Evolutionary conservation across 2,113 vertebrate species (phyloP), one percentile per base, ranked within the genome.

Genomic region (Chrysemys picta): DNA sequence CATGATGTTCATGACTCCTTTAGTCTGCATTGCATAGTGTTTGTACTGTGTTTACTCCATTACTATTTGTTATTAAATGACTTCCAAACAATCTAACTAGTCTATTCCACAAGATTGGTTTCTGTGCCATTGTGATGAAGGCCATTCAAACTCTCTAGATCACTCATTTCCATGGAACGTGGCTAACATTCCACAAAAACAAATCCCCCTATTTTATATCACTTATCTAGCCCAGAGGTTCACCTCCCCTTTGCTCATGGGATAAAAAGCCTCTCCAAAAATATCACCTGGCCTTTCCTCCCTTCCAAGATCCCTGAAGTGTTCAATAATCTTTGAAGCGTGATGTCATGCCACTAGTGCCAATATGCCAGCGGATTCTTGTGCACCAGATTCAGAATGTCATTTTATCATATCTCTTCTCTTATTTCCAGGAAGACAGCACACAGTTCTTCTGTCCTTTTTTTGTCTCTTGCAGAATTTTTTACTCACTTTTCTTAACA

Each of bases 381-480:
- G 7, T 14, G 4, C 62, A 8, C 85, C 89, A 57, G 12, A 47
- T n/a, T 83, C 29, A 57, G 45, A 95, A 9, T 47, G 78, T n/a
- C 52, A 52, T 88, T 10, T 81, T 54, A 57, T 0, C 0, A 8
- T 3, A 0, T 45, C 21, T 92, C 80, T 89, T 0, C 0, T 76
- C 81, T 81, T 84, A 38, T 1, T 81, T 92, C 86, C 53, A 8
- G 52, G 42, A 29, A 6, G 6, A 19, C 1, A 27, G n/a, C 3
- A 5, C 22, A 16, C 31, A 52, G 1, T 89, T 89, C 57, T 57
- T 47, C 49, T 62, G 6, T 17, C 19, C 9, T 27, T 76, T 89
- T 22, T 72, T 45, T 24, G 72, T 87, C 75, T 80, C 56, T 56
- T 83, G 72, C 82, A 22, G 42, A 93, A 31, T 45, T 2, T 29